Conservation (phyloP, 2,797 vertebrate species). For the Crocodylus rhombifer region DNA sequence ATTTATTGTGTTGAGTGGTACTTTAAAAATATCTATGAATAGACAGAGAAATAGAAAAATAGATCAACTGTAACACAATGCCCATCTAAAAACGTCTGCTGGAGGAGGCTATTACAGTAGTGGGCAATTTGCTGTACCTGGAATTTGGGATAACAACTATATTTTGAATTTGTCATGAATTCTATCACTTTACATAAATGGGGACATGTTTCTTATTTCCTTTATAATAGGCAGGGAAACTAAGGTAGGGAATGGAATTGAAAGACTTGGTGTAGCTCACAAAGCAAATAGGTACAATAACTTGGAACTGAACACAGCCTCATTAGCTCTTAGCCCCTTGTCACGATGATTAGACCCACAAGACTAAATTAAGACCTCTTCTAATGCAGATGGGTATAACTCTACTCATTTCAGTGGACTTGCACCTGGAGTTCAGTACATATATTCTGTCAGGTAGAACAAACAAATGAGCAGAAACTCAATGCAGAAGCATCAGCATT, state of each 20-base stretch:
- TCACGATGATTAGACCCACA: background rate
- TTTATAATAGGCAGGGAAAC: background rate
- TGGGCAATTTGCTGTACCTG: background rate
- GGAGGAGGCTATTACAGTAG: background rate
- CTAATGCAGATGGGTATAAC: background rate
- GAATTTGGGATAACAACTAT: background rate
- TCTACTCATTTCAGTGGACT: background rate
- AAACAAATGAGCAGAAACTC: background rate
- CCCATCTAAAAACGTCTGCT: accelerated
- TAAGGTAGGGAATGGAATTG: background rate
- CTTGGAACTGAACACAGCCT: background rate
- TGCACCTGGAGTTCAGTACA: background rate
- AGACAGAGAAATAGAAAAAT: background rate
- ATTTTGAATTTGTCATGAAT: background rate
- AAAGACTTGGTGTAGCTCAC: background rate
- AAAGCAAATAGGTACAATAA: background rate
- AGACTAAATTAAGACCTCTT: background rate
- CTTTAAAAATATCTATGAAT: background rate
- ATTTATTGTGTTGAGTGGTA: background rate
- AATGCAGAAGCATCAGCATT: background rate
- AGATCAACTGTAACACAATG: background rate
- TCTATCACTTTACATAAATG: background rate
- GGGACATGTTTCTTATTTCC: background rate
- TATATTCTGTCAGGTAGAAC: background rate
- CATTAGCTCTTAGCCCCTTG: background rate